Conservation (phyloP, 2,797 vertebrate genomes). For the Momotus momota region DNA sequence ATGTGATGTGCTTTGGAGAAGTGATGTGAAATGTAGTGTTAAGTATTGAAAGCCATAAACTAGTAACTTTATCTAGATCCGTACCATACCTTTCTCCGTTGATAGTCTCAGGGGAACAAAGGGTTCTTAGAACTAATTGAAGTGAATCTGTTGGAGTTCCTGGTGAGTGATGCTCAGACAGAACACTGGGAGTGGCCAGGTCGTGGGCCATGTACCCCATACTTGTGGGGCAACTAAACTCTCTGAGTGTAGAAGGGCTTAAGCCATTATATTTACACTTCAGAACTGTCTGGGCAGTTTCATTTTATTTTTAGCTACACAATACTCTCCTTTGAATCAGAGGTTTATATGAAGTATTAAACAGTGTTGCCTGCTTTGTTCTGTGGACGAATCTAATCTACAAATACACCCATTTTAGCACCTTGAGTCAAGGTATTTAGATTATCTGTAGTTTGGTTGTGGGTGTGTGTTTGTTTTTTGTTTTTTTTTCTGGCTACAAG, state of each 20-base stretch:
- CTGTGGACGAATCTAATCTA: not conserved
- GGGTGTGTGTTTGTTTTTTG: not conserved
- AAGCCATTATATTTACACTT: not conserved
- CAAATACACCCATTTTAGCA: not conserved
- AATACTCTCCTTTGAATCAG: not conserved
- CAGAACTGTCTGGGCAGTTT: not conserved
- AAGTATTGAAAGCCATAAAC: not conserved
- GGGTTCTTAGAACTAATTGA: not conserved
- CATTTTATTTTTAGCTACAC: not conserved
- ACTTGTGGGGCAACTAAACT: rapidly evolving
- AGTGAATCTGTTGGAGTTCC: not conserved
- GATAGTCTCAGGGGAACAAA: not conserved
- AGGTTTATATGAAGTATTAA: not conserved
- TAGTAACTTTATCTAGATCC: not conserved
- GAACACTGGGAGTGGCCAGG: not conserved
- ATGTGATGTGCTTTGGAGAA: not conserved
- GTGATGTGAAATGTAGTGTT: not conserved
- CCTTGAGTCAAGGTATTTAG: not conserved
- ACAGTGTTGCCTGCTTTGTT: not conserved
- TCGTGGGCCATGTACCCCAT: rapidly evolving
- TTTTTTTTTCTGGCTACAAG: not conserved
- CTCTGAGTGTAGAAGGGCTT: not conserved
- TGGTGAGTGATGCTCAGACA: not conserved
- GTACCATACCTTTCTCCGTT: not conserved
- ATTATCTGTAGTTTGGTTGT: not conserved